These are phyloP conservation scores for Alviniconcha strummeri DNA, from an alignment of 2,888 invertebrate species.

Conservation along the genomic window DNA sequence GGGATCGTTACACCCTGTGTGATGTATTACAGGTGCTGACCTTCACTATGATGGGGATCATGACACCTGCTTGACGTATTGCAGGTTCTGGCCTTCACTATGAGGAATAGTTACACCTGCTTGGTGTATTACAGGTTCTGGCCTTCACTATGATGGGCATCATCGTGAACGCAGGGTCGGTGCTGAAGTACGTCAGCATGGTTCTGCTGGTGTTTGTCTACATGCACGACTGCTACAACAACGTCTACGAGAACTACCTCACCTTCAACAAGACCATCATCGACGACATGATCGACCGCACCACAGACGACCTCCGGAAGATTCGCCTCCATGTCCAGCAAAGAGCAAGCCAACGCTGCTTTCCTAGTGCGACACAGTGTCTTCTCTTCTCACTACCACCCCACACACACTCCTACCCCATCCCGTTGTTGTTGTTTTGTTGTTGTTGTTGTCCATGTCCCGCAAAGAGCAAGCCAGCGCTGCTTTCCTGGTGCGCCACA, in stretches of 20 bases:
- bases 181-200: slow-evolving; percentile 68
- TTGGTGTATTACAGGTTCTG: slow-evolving; percentile 36
- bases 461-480: too few species aligned
- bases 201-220: slow-evolving; percentile 67
- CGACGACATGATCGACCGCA: slow-evolving; percentile 64
- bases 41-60: slow-evolving; percentile 69
- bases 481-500: too few species aligned
- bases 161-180: slow-evolving; percentile 67
- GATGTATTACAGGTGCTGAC: slow-evolving; percentile 43
- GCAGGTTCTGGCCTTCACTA: slow-evolving; percentile 58
- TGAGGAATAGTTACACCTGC: slow-evolving; percentile 36
- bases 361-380: slow-evolving; percentile 52
- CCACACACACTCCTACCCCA: too few species aligned
- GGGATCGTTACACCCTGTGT: slow-evolving; percentile 43
- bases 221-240: slow-evolving; percentile 71
- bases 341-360: slow-evolving; percentile 66
- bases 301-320: slow-evolving; percentile 66
- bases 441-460: too few species aligned
- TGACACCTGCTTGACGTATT: slow-evolving; percentile 43
- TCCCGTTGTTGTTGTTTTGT: background rate
- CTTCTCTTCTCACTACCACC: background rate
- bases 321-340: slow-evolving; percentile 64
- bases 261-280: slow-evolving; percentile 69
- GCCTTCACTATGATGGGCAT: slow-evolving; percentile 71
- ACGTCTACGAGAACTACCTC: slow-evolving; percentile 71